Evolutionary conservation across 2,888 invertebrate genomes (phyloP), one percentile per base, ranked within the genome.

Genomic region (Polymixis flavicincta): DNA sequence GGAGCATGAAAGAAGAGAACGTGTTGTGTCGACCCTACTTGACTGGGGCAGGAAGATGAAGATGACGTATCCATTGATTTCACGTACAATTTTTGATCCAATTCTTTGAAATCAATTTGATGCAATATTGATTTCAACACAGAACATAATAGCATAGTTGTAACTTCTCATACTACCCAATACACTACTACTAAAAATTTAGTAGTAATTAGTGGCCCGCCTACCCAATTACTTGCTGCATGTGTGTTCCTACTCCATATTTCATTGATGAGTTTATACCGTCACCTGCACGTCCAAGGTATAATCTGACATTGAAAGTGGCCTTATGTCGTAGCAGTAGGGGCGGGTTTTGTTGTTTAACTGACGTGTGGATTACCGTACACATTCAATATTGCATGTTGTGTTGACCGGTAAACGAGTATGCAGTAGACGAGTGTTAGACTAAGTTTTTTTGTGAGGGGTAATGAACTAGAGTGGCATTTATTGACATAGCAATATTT

Each of bases 311-410:
- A 55, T 28, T 1, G 8, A 28, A 8, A 42, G 7, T 6, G 9
- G 14, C 4, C 37, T 19, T 48, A n/a, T 68, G 3, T 48, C 14
- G 14, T 14, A 48, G 68, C 45, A 48, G 68, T 67, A 68, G 8
- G 14, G n/a, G n/a, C 32, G 32, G 17, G n/a, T n/a, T 11, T n/a
- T 48, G 19, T 28, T 28, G 19, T 48, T 28, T 8, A 48, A 14
- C 1, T 25, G 19, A 8, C 32, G 11, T 11, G 37, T 25, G 17
- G 45, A 11, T 57, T 3, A 66, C 25, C 5, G 14, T 48, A 70
- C 45, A 32, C 14, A 45, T 60, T 28, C 22, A 59, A 52, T 59
- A 63, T 79, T 19, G 79, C 76, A 55, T 79, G 79, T 50, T 55
- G 42, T 37, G 22, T 42, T 63, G 72, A 32, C 42, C 50, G 17